Evolutionary conservation across 2,797 vertebrate genomes (phyloP).

Genomic region (Mionectes olivaceus): DNA sequence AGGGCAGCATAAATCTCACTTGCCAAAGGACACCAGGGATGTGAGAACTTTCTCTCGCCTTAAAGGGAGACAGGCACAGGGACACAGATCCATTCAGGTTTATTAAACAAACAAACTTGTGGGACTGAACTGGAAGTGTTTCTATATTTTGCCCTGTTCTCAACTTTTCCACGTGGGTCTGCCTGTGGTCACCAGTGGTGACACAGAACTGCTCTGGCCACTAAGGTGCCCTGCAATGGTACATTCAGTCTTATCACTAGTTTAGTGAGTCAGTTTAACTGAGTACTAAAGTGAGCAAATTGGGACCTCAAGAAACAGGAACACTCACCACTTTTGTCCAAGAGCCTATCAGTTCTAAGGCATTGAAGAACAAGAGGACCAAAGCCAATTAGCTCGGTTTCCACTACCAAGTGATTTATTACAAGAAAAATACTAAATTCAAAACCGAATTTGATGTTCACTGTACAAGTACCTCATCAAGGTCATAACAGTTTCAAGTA

Average conservation of each 20-base stretch:
- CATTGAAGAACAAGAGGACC: neutral
- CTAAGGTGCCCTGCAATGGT: neutral
- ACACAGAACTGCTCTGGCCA: neutral
- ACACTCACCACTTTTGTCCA: neutral
- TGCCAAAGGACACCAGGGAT: neutral
- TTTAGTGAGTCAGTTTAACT: neutral
- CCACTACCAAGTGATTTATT: neutral
- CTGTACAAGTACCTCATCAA: neutral
- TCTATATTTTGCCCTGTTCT: neutral
- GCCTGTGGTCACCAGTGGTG: neutral
- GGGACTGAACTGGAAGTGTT: neutral
- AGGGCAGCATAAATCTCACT: neutral
- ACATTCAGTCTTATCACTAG: neutral
- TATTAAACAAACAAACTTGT: neutral
- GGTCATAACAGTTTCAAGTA: neutral
- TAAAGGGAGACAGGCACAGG: neutral
- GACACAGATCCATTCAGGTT: neutral
- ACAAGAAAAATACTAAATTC: neutral
- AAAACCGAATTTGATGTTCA: neutral
- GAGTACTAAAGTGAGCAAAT: neutral
- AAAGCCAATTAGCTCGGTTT: neutral
- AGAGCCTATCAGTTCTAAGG: neutral
- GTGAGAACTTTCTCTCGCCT: neutral
- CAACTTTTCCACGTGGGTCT: rapidly evolving
- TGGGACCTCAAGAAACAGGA: neutral